A percentile compares a stretch with the other conserved stretches of the same genome.
phyloP scores from a whole-genome alignment of 1,140 invertebrate genomes.

The Drosophila chauvacae region DNA sequence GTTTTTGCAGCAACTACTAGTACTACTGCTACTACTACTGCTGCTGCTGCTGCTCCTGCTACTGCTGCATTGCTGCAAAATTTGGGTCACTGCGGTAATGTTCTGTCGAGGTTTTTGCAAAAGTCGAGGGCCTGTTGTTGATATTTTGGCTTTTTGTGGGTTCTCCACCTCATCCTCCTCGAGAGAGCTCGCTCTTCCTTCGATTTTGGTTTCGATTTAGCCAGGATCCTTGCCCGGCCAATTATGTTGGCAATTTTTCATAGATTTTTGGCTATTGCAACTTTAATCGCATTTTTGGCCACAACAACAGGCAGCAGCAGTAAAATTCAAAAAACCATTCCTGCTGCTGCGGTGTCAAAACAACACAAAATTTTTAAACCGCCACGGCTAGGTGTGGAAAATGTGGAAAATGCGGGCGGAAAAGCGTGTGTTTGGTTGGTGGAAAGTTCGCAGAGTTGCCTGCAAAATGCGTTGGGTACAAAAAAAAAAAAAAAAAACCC shows the following conservation, averaged over 20 bases:
- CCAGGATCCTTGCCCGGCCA: conserved; percentile 12
- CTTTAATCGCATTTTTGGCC: conserved; percentile 47
- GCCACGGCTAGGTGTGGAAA: background rate
- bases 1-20: conserved; percentile 19
- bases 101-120: conserved; percentile 63
- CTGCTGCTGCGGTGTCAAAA: background rate
- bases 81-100: conserved; percentile 81
- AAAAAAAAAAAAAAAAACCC: conserved; percentile 45
- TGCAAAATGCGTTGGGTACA: conserved; percentile 31
- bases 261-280: conserved; percentile 31
- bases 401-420: conserved; percentile 5
- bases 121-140: conserved; percentile 24
- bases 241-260: conserved; percentile 44
- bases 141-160: conserved; percentile 20
- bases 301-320: conserved; percentile 21
- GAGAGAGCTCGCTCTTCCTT: background rate
- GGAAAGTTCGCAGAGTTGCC: conserved; percentile 13
- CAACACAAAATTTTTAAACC: conserved; percentile 8
- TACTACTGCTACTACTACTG: background rate
- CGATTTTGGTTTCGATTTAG: conserved; percentile 42
- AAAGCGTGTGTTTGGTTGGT: background rate
- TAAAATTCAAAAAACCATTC: background rate
- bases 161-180: background rate
- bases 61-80: conserved; percentile 36
- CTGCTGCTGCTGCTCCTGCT: background rate